Conservation (phyloP, 2,888 invertebrate genomes). For the Nemapogon koenigi region DNA sequence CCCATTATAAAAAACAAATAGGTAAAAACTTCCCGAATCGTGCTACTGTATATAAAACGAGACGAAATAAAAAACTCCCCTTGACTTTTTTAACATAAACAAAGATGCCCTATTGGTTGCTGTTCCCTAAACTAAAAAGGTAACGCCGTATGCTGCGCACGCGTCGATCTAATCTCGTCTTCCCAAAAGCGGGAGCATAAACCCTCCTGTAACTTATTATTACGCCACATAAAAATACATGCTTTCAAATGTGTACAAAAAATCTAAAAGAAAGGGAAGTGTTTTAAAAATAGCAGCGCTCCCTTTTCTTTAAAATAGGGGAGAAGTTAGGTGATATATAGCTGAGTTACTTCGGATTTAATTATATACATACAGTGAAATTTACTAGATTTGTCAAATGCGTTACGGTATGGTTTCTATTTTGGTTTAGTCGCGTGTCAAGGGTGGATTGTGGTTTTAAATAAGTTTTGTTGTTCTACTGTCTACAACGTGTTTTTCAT, state of each 20-base stretch:
- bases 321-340: slow-evolving; percentile 50
- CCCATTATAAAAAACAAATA: slow-evolving; percentile 3
- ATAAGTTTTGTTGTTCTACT: too few species aligned
- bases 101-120: slow-evolving; percentile 41
- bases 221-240: slow-evolving; percentile 49
- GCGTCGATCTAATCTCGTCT: slow-evolving; percentile 52
- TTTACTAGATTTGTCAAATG: slow-evolving; percentile 61
- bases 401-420: slow-evolving; percentile 53
- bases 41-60: too few species aligned
- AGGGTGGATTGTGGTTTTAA: not conserved
- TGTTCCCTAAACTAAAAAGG: slow-evolving; percentile 47
- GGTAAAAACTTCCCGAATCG: not conserved
- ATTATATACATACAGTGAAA: slow-evolving; percentile 59
- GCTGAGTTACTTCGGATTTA: slow-evolving; percentile 58
- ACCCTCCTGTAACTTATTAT: slow-evolving; percentile 55
- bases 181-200: slow-evolving; percentile 50
- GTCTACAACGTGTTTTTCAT: too few species aligned
- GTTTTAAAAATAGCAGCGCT: slow-evolving; percentile 57
- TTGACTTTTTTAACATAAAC: slow-evolving; percentile 38
- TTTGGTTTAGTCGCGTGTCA: slow-evolving; percentile 48
- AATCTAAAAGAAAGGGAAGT: slow-evolving; percentile 61
- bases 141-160: slow-evolving; percentile 45
- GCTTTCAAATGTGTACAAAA: slow-evolving; percentile 35
- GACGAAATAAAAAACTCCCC: slow-evolving; percentile 45
- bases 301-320: slow-evolving; percentile 42